phyloP scores from a whole-genome alignment of 2,113 vertebrate species.

The Leptodactylus fuscus region DNA sequence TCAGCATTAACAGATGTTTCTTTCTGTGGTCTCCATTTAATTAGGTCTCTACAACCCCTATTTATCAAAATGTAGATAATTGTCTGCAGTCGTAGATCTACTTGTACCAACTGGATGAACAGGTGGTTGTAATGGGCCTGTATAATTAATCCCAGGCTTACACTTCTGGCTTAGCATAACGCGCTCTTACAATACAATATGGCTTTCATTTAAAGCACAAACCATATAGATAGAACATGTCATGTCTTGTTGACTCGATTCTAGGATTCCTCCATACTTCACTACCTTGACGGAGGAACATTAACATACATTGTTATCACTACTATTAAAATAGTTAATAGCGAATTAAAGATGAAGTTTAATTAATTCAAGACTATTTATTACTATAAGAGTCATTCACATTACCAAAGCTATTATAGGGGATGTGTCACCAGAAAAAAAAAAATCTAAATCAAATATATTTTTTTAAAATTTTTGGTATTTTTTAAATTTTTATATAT shows the following conservation, averaged over 20 bases:
- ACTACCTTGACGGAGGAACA: too few relatives aligned
- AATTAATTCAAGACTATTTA: too few relatives aligned
- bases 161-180: background rate
- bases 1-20: slow-evolving; percentile 26
- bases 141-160: slow-evolving; percentile 10
- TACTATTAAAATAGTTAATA: too few relatives aligned
- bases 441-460: too few relatives aligned
- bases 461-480: too few relatives aligned
- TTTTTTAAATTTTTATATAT: too few relatives aligned
- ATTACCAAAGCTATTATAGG: too few relatives aligned
- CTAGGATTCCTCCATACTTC: background rate
- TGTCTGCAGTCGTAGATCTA: background rate
- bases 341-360: too few relatives aligned
- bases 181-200: background rate
- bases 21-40: slow-evolving; percentile 16
- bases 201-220: background rate
- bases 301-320: too few relatives aligned
- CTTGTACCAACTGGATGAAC: slow-evolving; percentile 7
- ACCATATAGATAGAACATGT: background rate
- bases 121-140: background rate
- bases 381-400: too few relatives aligned
- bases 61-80: slow-evolving; percentile 17
- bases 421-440: too few relatives aligned
- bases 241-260: background rate
- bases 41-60: slow-evolving; percentile 6